These are phyloP conservation scores for Protonibea diacanthus DNA, from an alignment of 2,797 vertebrate species.

Conservation along the genomic window DNA sequence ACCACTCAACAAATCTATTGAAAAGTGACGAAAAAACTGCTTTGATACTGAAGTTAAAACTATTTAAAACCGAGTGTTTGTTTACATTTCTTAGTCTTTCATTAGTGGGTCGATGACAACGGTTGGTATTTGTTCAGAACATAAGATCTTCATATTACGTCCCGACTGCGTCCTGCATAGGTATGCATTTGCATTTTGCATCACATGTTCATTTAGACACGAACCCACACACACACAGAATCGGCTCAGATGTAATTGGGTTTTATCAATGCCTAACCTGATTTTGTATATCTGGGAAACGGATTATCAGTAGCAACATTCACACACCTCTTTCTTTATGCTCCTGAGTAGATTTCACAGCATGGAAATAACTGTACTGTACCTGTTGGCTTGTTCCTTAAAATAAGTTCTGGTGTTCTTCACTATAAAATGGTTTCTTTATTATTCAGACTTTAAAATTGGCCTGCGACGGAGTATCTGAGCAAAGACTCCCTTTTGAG, in stretches of 20 bases:
- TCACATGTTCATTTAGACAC: slow-evolving; percentile 12
- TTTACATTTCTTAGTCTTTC: no score
- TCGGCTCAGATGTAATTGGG: slow-evolving; percentile 28
- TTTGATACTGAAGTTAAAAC: no score
- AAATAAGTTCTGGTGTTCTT: neutral
- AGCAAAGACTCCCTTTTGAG: neutral
- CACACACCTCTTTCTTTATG: slow-evolving; percentile 4
- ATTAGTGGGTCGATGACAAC: neutral
- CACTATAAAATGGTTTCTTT: neutral
- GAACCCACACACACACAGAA: neutral
- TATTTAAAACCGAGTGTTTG: no score
- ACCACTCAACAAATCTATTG: no score
- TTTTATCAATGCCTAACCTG: slow-evolving; percentile 17
- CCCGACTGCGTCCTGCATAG: neutral
- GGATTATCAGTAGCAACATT: slow-evolving; percentile 19
- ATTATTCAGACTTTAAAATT: neutral
- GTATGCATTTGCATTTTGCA: slow-evolving; percentile 3
- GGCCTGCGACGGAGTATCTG: neutral
- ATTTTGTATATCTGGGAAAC: slow-evolving; percentile 22
- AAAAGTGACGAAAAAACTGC: no score
- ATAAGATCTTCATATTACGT: neutral
- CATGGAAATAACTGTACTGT: no score
- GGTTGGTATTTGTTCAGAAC: neutral
- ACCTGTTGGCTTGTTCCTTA: slow-evolving; percentile 18
- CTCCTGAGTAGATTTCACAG: slow-evolving; percentile 1